These are phyloP conservation scores for Sinocyclocheilus anshuiensis DNA, from an alignment of 2,113 vertebrate genomes.

Conservation along the genomic window DNA sequence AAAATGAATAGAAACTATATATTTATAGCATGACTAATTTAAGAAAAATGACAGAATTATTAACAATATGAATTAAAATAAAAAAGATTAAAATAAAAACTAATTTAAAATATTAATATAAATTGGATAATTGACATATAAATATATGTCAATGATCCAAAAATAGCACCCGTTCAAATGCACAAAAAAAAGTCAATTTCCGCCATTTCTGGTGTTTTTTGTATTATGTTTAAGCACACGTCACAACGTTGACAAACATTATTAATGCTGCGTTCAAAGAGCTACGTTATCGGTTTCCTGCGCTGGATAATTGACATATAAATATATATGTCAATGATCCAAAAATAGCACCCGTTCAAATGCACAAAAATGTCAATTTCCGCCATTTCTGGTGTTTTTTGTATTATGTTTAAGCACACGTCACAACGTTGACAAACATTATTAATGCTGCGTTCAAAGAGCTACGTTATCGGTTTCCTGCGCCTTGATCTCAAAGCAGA, in stretches of 20 bases:
- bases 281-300: constrained; percentile 25
- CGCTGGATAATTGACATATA: background rate
- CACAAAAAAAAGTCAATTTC: background rate
- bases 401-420: background rate
- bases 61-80: too few species aligned
- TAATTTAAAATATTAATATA: too few species aligned
- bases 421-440: background rate
- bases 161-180: background rate
- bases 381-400: background rate
- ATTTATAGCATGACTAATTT: too few species aligned
- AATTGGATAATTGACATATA: too few species aligned
- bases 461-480: constrained; percentile 25
- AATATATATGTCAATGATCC: too few species aligned
- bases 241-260: background rate
- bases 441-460: constrained; percentile 44
- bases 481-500: constrained; percentile 52
- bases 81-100: too few species aligned
- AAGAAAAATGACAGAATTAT: too few species aligned
- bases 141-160: too few species aligned
- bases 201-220: background rate
- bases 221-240: background rate
- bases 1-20: too few species aligned
- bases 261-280: constrained; percentile 44
- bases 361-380: background rate
- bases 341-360: background rate